phyloP scores from a whole-genome alignment of 2,797 vertebrate genomes.

The Cynodonichthys magdalenae region DNA sequence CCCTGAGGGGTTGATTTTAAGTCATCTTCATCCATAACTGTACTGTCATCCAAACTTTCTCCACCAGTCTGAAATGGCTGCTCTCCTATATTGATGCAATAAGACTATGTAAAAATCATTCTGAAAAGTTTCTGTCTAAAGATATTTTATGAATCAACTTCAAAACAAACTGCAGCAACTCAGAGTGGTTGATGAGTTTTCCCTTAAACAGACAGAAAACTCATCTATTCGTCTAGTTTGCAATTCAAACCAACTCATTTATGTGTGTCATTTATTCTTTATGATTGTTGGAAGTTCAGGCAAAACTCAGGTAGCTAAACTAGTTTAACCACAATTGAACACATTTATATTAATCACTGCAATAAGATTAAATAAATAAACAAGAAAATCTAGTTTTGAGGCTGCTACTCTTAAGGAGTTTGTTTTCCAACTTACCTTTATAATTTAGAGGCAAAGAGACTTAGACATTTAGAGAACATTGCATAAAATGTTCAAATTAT shows the following conservation, averaged over 20 bases:
- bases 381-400: not conserved
- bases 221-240: not conserved
- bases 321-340: constrained; percentile 57
- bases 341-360: constrained; percentile 1
- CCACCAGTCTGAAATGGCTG: constrained; percentile 80
- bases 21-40: constrained; percentile 87
- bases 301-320: constrained; percentile 44
- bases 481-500: too few relatives aligned
- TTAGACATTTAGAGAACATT: not conserved
- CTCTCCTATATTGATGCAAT: constrained; percentile 63
- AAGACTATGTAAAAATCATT: not conserved
- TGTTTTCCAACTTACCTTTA: too few relatives aligned
- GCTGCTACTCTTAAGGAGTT: not conserved
- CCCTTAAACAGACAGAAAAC: not conserved
- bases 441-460: not conserved
- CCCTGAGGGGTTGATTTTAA: constrained; percentile 88
- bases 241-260: constrained; percentile 4
- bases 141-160: not conserved
- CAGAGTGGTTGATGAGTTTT: not conserved
- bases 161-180: not conserved
- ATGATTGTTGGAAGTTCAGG: not conserved
- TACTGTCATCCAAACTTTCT: constrained; percentile 86
- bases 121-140: not conserved
- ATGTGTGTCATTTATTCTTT: not conserved
- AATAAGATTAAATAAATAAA: constrained; percentile 10